Conservation (phyloP, 2,797 vertebrate species). For the Gymnodraco acuticeps region DNA sequence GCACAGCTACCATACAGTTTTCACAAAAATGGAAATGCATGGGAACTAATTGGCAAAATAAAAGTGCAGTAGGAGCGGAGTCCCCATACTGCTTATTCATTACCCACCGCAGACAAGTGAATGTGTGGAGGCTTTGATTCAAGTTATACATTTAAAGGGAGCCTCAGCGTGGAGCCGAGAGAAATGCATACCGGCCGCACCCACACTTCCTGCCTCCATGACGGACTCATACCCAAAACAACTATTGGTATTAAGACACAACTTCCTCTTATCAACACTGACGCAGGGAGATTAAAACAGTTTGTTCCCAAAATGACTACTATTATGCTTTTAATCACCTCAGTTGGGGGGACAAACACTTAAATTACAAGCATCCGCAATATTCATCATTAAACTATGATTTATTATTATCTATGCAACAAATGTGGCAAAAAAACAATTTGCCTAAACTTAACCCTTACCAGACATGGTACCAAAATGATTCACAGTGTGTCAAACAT, state of each 20-base stretch:
- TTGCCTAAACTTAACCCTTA: conserved; percentile 56
- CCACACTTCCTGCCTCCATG: conserved; percentile 69
- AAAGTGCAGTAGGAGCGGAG: conserved; percentile 47
- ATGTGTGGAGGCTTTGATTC: conserved; percentile 60
- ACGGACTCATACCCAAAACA: conserved; percentile 57
- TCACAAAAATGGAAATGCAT: conserved; percentile 52
- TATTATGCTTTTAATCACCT: conserved; percentile 62
- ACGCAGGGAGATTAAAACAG: conserved; percentile 57
- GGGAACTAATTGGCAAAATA: conserved; percentile 68
- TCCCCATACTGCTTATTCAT: conserved; percentile 61
- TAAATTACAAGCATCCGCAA: conserved; percentile 65
- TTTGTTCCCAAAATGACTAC: conserved; percentile 58
- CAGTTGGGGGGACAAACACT: conserved; percentile 49
- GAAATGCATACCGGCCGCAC: conserved; percentile 62
- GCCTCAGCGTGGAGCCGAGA: conserved; percentile 51
- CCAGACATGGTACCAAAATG: conserved; percentile 39
- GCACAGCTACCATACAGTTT: conserved; percentile 21
- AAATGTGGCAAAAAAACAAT: conserved; percentile 52
- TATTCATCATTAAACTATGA: conserved; percentile 50
- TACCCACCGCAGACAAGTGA: conserved; percentile 66
- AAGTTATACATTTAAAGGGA: conserved; percentile 61
- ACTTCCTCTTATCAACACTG: conserved; percentile 67
- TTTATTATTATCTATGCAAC: conserved; percentile 58
- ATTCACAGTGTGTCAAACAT: conserved; percentile 38
- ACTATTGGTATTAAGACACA: conserved; percentile 65